Percentiles rank a stretch among this genome's conserved stretches.
These are phyloP conservation scores for Parapristionchus giblindavisi DNA, from an alignment of 2,888 invertebrate genomes.

Conservation along the genomic window DNA sequence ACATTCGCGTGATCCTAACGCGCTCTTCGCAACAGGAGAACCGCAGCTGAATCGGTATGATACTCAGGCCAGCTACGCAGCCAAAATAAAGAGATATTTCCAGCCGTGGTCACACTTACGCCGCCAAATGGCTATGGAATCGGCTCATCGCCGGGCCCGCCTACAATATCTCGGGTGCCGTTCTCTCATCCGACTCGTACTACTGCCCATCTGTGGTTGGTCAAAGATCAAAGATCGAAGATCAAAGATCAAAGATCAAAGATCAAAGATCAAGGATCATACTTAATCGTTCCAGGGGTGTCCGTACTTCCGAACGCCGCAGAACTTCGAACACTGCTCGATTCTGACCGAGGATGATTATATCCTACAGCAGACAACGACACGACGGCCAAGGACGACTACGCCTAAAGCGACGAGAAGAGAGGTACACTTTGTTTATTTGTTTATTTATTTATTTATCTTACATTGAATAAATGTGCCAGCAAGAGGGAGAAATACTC, in stretches of 20 bases:
- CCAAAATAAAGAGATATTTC: constrained; percentile 11
- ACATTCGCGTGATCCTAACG: constrained; percentile 62
- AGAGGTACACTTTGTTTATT: no score
- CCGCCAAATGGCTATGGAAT: constrained; percentile 69
- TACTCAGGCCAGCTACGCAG: neutral
- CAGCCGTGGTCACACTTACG: constrained; percentile 65
- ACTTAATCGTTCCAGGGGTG: constrained; percentile 50
- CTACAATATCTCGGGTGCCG: constrained; percentile 57
- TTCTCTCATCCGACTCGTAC: constrained; percentile 62
- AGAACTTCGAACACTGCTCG: constrained; percentile 57
- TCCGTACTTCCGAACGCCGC: constrained; percentile 65
- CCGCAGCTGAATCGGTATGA: constrained; percentile 58
- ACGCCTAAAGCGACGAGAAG: constrained; percentile 16
- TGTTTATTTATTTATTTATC: no score
- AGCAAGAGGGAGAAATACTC: no score
- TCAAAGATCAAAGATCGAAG: neutral
- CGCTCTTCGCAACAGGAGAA: constrained; percentile 53
- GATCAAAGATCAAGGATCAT: neutral
- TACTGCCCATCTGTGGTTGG: constrained; percentile 62
- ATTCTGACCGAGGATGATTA: constrained; percentile 55
- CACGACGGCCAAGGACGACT: constrained; percentile 17
- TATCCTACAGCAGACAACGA: constrained; percentile 35
- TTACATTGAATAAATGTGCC: no score
- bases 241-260: neutral
- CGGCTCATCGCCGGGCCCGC: constrained; percentile 62